These are phyloP conservation scores for Germaria angustata DNA, from an alignment of 2,888 invertebrate species.

Conservation along the genomic window DNA sequence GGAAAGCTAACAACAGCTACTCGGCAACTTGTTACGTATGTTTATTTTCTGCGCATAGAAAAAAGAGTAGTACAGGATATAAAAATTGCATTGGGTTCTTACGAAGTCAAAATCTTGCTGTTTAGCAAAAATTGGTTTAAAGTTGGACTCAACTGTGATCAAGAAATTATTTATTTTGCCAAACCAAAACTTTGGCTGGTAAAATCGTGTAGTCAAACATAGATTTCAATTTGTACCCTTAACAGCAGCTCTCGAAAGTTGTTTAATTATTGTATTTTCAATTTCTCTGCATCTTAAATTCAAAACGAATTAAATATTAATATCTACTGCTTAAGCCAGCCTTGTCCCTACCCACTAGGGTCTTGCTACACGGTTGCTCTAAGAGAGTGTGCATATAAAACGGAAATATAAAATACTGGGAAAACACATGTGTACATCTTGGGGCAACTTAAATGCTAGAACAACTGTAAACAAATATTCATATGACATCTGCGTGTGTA, in stretches of 20 bases:
- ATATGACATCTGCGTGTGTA: background rate
- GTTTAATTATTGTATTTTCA: background rate
- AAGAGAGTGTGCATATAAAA: slow-evolving; percentile 53
- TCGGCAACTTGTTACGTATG: slow-evolving; percentile 26
- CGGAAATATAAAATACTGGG: slow-evolving; percentile 50
- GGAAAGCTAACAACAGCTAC: slow-evolving; percentile 7
- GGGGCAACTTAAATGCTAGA: background rate
- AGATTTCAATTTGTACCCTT: slow-evolving; percentile 7
- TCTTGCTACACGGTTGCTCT: background rate
- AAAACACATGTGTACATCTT: slow-evolving; percentile 31
- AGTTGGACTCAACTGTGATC: background rate
- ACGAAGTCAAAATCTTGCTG: background rate
- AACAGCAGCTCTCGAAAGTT: background rate
- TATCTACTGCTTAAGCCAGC: background rate
- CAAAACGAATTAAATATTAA: slow-evolving; percentile 41
- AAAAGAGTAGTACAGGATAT: background rate
- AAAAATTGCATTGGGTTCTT: background rate
- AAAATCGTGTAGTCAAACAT: background rate
- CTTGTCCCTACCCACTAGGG: background rate
- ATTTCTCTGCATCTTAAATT: background rate
- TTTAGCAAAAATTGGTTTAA: background rate
- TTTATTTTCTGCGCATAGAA: background rate
- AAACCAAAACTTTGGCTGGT: background rate
- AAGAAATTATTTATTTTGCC: background rate
- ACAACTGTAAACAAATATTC: background rate